Base-by-base conservation (phyloP, 2,888 invertebrate species). In the Dasypolia templi region DNA sequence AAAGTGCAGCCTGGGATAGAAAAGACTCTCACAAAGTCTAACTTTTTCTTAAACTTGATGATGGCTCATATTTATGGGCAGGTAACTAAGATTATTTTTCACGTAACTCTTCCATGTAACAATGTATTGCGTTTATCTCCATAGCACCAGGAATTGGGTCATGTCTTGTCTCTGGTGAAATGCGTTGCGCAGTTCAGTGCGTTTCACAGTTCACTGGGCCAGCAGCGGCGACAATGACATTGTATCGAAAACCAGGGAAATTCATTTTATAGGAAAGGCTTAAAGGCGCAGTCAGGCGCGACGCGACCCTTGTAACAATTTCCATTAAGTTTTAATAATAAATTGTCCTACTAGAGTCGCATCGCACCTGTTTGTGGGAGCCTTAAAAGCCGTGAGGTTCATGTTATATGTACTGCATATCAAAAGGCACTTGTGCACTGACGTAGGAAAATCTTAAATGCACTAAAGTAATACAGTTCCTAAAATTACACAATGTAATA, bases 201-300 rank as follows among this genome's bases (percentile, higher is more conserved):
- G 69, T 81, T 79, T 70, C 69, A 81, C 83, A 67, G 83, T 63
- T 74, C 74, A 83, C 35, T 81, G 79, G 62, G 17, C 46, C 49
- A 53, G 59, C 32, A 51, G 26, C 19, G 35, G 22, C 62, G 72
- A 65, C 68, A 66, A 17, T 66, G 59, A 63, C 74, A 62, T 64
- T 69, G 73, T 69, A 56, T 56, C 22, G 44, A 39, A 51, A 49
- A 69, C 42, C 62, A 58, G 68, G 79, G 19, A 72, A 62, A 67
- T 71, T 35, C 22, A 51, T 49, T 58, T 26, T 46, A 17, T 32
- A 42, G 26, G 42, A 78, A 49, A n/a, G 64, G 17, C 29, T 26
- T 39, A 35, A 35, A 35, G 35, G 35, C 35, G 35, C 35, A 5
- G 35, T 5, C 2, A 35, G 35, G n/a, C n/a, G n/a, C n/a, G n/a